Conservation (phyloP, 2,113 vertebrate genomes). For the Malurus melanocephalus region DNA sequence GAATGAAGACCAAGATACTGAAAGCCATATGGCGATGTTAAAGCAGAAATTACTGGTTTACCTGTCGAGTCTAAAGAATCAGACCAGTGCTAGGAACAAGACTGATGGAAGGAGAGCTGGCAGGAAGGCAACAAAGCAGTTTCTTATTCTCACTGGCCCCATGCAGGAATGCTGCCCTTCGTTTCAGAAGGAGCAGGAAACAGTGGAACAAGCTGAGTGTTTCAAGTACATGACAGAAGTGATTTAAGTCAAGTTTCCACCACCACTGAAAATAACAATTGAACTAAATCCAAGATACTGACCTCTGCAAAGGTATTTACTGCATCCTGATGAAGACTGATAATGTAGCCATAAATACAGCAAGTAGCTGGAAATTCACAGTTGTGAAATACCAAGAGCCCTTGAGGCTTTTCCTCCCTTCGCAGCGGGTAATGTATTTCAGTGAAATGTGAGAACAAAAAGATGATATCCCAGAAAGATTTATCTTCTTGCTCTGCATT, state of each 20-base stretch:
- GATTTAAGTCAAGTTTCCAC: conserved; percentile 53
- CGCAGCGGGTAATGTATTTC: neutral
- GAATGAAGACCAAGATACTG: neutral
- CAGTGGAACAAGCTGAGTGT: neutral
- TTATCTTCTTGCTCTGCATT: conserved; percentile 15
- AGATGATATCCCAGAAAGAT: conserved; percentile 38
- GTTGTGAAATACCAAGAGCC: conserved; percentile 42
- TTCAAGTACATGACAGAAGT: conserved; percentile 13
- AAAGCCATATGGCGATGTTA: neutral
- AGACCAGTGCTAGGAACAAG: neutral
- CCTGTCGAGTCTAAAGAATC: neutral
- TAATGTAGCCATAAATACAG: conserved; percentile 58
- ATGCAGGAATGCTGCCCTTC: neutral
- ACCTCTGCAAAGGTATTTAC: conserved; percentile 62
- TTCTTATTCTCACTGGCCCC: neutral
- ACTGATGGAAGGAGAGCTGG: neutral
- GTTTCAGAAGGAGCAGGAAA: neutral
- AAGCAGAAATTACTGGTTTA: neutral
- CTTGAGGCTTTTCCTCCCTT: conserved; percentile 45
- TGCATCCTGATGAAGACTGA: conserved; percentile 57
- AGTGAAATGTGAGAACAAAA: conserved; percentile 58
- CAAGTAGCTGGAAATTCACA: conserved; percentile 48
- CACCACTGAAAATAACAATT: conserved; percentile 52
- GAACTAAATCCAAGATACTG: conserved; percentile 60
- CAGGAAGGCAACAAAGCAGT: neutral